A percentile compares a stretch with the other conserved stretches of the same genome.
Conservation (phyloP, 2,888 invertebrate genomes). For the Geotrupes spiniger region DNA sequence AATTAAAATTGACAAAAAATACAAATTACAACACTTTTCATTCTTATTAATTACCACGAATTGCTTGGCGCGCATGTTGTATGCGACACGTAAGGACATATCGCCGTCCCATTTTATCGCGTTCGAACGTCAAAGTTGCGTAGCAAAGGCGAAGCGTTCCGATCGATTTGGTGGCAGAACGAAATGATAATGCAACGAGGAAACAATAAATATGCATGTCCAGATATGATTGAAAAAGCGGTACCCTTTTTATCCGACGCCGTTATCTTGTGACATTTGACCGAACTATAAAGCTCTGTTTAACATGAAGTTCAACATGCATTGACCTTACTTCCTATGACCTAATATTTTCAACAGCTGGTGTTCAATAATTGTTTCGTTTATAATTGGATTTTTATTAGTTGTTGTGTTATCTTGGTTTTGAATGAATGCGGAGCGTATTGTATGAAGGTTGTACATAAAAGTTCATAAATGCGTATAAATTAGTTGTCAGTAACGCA, state of each 20-base stretch:
- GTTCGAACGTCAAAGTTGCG: too few species aligned
- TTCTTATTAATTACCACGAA: not conserved
- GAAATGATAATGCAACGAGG: too few species aligned
- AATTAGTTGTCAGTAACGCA: too few species aligned
- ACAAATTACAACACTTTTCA: constrained; percentile 4
- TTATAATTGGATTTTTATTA: too few species aligned
- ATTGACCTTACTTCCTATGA: constrained; percentile 8
- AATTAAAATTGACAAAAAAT: constrained; percentile 5
- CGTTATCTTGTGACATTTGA: constrained; percentile 4
- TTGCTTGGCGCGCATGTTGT: not conserved
- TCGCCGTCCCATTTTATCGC: not conserved
- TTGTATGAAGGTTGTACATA: too few species aligned
- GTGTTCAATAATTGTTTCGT: not conserved
- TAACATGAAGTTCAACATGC: constrained; percentile 3
- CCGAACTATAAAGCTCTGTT: constrained; percentile 1
- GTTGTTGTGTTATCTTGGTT: too few species aligned
- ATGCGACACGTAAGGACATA: not conserved
- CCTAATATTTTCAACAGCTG: constrained; percentile 7
- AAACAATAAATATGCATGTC: not conserved
- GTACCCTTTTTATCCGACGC: not conserved
- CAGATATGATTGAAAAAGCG: constrained; percentile 4
- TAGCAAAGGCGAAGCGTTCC: too few species aligned
- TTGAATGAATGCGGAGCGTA: too few species aligned
- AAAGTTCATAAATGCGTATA: too few species aligned
- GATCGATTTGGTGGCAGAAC: too few species aligned